Evolutionary conservation across 30 jellyfish, hydroid and myxozoan genomes (phyloP), one percentile per base, ranked within the genome.

Genomic region (Hydra vulgaris): DNA sequence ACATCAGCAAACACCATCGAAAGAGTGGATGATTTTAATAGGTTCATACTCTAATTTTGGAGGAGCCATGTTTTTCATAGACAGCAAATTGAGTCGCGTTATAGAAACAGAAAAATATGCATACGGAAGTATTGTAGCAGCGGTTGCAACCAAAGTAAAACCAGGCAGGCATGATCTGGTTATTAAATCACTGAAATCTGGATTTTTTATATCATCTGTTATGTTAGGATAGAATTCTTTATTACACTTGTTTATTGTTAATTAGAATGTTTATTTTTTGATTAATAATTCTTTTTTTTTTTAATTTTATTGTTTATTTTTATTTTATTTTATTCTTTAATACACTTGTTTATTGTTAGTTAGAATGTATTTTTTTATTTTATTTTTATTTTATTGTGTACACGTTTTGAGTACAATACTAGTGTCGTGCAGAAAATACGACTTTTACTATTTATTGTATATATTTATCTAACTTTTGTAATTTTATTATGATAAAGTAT

Each of bases 11-110:
- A n/a, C 26, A 17, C 54, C 78, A 23, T 24, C 76, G 15, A 21
- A 82, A 12, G 97, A 91, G 25, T 91, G 97, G 97, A 91, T 91
- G 97, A 83, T 91, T 24, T 87, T 91, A 17, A 91, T 91, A 25
- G 97, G 97, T 20, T 86, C 95, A n/a, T 91, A 91, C 82, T 91
- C 97, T 53, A 91, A 91, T 81, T 77, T 91, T 23, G 97, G 97
- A 8, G 97, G 97, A 18, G 97, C 97, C 7, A 95, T 91, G 7
- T 91, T 91, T 84, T 91, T 91, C 70, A 25, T 91, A 23, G 89
- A 91, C 56, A 89, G 88, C 15, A 91, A 80, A 18, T 81, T 83
- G 53, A 91, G 97, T 80, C 96, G 97, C 8, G 90, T 91, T 18
- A 91, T 91, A 7, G 97, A 91, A 72, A 91, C 97, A 0, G 96